These are phyloP conservation scores for Hedya salicella DNA, from an alignment of 2,888 invertebrate genomes.

Conservation along the genomic window DNA sequence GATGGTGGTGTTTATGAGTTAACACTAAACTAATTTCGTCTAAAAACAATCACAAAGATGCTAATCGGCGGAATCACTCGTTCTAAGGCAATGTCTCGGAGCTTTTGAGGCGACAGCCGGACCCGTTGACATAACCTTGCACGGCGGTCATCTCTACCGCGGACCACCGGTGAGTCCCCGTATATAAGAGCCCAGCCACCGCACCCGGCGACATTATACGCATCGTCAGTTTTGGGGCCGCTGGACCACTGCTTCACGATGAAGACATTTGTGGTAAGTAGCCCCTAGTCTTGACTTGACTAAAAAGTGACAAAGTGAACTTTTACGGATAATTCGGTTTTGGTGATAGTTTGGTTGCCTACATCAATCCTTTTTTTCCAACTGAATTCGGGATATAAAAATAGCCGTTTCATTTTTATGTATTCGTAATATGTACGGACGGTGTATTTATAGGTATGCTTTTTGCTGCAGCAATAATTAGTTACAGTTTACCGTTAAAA, in stretches of 20 bases:
- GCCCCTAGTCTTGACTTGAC: conserved; percentile 7
- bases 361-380: too few relatives aligned
- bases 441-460: too few relatives aligned
- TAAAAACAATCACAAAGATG: too few relatives aligned
- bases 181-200: conserved; percentile 70
- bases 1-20: too few relatives aligned
- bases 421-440: too few relatives aligned
- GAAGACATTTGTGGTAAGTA: conserved; percentile 72
- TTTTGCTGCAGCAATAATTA: too few relatives aligned
- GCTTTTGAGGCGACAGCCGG: conserved; percentile 33
- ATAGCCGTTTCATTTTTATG: too few relatives aligned
- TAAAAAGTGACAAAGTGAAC: background rate
- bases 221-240: conserved; percentile 61
- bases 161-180: conserved; percentile 50
- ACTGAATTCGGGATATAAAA: too few relatives aligned
- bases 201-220: conserved; percentile 66
- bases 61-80: background rate
- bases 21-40: too few relatives aligned
- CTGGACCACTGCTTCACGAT: conserved; percentile 56
- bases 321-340: background rate
- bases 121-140: conserved; percentile 68
- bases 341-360: too few relatives aligned
- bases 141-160: conserved; percentile 40
- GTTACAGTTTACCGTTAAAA: too few relatives aligned
- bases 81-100: conserved; percentile 21